These are phyloP conservation scores for Todus mexicanus DNA, from an alignment of 2,797 vertebrate genomes.

Conservation along the genomic window DNA sequence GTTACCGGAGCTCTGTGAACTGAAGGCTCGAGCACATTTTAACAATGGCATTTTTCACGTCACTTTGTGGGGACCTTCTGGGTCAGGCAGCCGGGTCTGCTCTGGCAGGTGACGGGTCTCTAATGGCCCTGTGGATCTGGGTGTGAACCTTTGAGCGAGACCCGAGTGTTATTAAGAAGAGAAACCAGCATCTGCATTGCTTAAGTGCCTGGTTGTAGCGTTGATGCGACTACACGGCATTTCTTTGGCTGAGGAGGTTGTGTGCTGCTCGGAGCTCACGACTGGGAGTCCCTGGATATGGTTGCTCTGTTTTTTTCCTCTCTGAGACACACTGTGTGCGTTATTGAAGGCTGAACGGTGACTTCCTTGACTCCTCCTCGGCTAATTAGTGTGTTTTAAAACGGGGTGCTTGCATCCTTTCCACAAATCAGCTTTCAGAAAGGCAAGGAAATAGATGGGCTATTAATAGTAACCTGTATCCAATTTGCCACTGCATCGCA, in stretches of 20 bases:
- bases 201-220: background rate
- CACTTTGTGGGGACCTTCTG: background rate
- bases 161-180: background rate
- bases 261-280: fast-evolving
- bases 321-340: background rate
- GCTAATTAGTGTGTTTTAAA: conserved; percentile 13
- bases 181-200: fast-evolving
- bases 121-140: fast-evolving
- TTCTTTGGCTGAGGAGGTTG: background rate
- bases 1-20: background rate
- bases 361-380: background rate
- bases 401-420: background rate
- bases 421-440: background rate
- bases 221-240: background rate
- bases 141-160: background rate
- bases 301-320: background rate
- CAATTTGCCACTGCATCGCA: background rate
- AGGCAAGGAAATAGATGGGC: conserved; percentile 27
- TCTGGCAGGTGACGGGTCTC: fast-evolving
- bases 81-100: background rate
- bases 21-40: background rate
- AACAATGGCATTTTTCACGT: background rate
- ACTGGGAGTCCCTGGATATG: background rate
- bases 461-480: conserved; percentile 59
- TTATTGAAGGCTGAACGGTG: background rate